Evolutionary conservation across 2,797 vertebrate genomes (phyloP).

Genomic region (Balearica regulorum): DNA sequence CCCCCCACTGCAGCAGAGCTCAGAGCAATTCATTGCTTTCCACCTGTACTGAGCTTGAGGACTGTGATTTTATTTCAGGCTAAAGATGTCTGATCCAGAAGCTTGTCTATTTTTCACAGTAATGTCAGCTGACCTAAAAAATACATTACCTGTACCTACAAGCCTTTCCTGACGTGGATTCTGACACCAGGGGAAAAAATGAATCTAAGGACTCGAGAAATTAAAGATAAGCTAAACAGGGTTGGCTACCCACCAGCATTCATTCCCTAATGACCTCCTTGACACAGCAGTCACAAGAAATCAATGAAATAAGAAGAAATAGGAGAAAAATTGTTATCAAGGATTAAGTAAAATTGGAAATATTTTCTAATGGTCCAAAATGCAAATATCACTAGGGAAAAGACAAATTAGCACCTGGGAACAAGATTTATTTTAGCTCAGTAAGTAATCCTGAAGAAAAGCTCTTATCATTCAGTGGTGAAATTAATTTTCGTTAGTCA

Average conservation of each 20-base stretch:
- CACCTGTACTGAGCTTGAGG: neutral
- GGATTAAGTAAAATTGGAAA: neutral
- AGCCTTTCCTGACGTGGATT: neutral
- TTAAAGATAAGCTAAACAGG: neutral
- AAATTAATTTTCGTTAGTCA: neutral
- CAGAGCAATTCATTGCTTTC: neutral
- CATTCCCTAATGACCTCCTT: neutral
- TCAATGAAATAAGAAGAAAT: neutral
- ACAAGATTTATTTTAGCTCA: neutral
- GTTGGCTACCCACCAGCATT: neutral
- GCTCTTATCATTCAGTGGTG: neutral
- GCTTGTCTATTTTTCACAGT: neutral
- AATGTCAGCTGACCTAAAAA: neutral
- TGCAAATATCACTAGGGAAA: neutral
- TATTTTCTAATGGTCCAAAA: neutral
- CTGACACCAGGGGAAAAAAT: fast-evolving
- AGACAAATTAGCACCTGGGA: neutral
- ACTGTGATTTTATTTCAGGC: neutral
- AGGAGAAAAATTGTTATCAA: neutral
- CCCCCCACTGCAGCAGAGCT: neutral
- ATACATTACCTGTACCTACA: neutral
- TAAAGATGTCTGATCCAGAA: neutral
- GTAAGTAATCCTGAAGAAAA: neutral
- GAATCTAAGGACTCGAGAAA: neutral
- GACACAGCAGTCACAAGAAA: neutral